phyloP scores from a whole-genome alignment of 2,888 invertebrate genomes.

The Drosophila barbarae region DNA sequence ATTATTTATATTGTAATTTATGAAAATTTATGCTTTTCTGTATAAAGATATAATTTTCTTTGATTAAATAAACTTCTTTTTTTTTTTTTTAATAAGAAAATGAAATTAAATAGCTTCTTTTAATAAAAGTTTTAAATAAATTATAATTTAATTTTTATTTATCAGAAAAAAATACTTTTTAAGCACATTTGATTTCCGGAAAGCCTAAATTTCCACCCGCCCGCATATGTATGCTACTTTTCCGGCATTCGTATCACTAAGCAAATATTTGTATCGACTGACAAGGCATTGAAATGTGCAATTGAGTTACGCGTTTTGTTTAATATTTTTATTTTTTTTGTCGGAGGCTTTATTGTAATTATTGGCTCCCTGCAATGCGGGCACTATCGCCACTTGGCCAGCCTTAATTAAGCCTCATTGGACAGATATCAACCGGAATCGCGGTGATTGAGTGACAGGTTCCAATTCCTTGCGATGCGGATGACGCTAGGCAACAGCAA shows the following conservation, averaged over 20 bases:
- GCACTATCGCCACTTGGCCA: constrained; percentile 43
- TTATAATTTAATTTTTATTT: background rate
- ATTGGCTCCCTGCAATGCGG: constrained; percentile 25
- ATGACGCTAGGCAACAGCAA: constrained; percentile 4
- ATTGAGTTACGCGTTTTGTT: constrained; percentile 16
- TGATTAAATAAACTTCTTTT: no score
- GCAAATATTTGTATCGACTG: constrained; percentile 62
- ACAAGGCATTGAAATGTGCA: constrained; percentile 23
- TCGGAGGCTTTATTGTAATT: constrained; percentile 41
- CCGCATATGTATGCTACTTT: constrained; percentile 13
- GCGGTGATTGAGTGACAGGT: constrained; percentile 22
- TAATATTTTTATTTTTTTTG: constrained; percentile 12
- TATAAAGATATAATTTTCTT: no score
- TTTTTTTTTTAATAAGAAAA: no score
- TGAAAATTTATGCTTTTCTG: no score
- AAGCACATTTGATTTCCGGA: constrained; percentile 2
- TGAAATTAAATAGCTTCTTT: no score
- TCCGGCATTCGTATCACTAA: constrained; percentile 42
- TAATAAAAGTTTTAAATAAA: background rate
- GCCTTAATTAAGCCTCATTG: constrained; percentile 59
- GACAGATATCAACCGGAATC: constrained; percentile 52
- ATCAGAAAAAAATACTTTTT: background rate
- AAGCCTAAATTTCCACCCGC: background rate
- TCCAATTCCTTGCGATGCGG: constrained; percentile 1
- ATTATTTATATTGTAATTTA: no score